Evolutionary conservation across 1,140 invertebrate species (phyloP).

Genomic region (Sitophilus oryzae): DNA sequence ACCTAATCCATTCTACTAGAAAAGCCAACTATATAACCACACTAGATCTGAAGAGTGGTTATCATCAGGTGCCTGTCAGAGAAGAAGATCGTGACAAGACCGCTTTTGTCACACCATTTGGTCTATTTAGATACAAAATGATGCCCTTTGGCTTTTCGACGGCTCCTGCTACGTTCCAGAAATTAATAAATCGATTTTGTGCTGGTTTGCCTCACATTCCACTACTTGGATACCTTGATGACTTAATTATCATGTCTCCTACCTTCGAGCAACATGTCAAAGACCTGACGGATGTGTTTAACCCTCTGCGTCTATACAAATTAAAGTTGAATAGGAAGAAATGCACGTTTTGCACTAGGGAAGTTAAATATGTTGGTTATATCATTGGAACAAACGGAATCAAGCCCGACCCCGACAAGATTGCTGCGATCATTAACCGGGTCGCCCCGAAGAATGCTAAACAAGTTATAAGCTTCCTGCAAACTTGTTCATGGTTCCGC

Average conservation of each 20-base stretch:
- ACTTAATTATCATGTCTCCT: slow-evolving; percentile 8
- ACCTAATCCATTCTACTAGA: slow-evolving; percentile 35
- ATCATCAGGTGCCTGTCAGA: slow-evolving; percentile 39
- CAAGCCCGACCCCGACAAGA: slow-evolving; percentile 34
- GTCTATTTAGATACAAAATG: slow-evolving; percentile 37
- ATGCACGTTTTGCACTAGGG: slow-evolving; percentile 23
- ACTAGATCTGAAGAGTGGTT: slow-evolving; percentile 44
- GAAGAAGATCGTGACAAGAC: slow-evolving; percentile 42
- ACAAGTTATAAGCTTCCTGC: slow-evolving; percentile 39
- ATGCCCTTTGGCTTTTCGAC: slow-evolving; percentile 43
- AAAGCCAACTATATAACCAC: slow-evolving; percentile 42
- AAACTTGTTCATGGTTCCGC: slow-evolving; percentile 36
- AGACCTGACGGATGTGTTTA: background rate
- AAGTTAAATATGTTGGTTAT: slow-evolving; percentile 32
- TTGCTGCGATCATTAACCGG: slow-evolving; percentile 25
- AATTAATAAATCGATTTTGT: slow-evolving; percentile 36
- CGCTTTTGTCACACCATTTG: slow-evolving; percentile 38
- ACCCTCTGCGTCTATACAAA: background rate
- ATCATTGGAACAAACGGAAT: slow-evolving; percentile 30
- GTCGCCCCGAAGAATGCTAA: slow-evolving; percentile 31
- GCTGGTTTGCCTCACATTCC: slow-evolving; percentile 9
- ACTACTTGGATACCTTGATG: slow-evolving; percentile 11
- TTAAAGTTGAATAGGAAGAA: slow-evolving; percentile 36
- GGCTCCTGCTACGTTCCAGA: slow-evolving; percentile 44
- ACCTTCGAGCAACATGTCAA: slow-evolving; percentile 4